Conservation (phyloP, 2,113 vertebrate genomes). For the Petroica traversi region DNA sequence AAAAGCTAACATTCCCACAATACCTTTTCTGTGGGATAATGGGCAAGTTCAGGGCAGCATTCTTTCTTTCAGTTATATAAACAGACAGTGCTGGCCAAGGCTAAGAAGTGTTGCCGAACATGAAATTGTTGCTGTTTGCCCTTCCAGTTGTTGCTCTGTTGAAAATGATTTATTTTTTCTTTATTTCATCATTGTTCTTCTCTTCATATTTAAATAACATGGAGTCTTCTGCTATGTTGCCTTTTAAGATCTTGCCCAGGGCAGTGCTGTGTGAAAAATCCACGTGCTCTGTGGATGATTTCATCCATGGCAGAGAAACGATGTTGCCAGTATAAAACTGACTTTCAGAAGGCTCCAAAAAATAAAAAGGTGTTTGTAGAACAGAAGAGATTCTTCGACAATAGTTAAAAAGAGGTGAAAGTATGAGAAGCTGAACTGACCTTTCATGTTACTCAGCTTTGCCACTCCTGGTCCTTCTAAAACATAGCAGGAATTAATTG, state of each 20-base stretch:
- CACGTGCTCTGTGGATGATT: accelerated
- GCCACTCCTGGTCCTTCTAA: neutral
- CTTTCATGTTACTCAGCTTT: neutral
- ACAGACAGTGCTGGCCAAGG: neutral
- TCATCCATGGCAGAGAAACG: neutral
- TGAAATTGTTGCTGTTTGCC: conserved; percentile 3
- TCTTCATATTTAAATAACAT: conserved; percentile 2
- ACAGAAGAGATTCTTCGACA: neutral
- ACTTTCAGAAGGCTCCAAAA: neutral
- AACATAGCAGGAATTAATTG: neutral
- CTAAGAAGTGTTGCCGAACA: neutral
- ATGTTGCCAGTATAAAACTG: neutral
- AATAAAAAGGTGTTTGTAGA: neutral
- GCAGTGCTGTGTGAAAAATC: neutral
- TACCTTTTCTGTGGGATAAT: conserved; percentile 53
- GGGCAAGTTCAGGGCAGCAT: conserved; percentile 14
- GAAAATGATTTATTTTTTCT: neutral
- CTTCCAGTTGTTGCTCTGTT: neutral
- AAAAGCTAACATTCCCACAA: conserved; percentile 59
- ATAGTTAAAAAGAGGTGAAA: neutral
- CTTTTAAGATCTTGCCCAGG: neutral
- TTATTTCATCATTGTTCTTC: neutral
- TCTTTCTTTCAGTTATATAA: conserved; percentile 40
- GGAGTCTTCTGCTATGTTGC: neutral
- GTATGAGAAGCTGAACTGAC: neutral